Percentiles rank a stretch among this genome's conserved stretches.
Conservation (phyloP, 2,888 invertebrate genomes). For the Callosobruchus maculatus region DNA sequence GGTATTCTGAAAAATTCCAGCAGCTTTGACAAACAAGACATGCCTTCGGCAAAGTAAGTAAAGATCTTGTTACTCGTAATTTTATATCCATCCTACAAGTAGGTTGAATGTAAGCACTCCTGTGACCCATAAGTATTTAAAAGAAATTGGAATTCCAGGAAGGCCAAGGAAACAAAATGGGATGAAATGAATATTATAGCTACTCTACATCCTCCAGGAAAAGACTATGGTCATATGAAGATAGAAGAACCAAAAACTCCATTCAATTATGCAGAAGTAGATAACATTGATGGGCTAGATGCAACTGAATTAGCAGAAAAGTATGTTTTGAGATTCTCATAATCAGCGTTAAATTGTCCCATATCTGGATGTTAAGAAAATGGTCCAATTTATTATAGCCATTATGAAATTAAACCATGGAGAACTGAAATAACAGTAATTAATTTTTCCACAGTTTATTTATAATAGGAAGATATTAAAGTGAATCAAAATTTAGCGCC, state of each 20-base stretch:
- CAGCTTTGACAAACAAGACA: slow-evolving; percentile 73
- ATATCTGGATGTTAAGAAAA: neutral
- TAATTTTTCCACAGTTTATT: too few species aligned
- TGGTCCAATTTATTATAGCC: neutral
- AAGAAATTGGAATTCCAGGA: slow-evolving; percentile 27
- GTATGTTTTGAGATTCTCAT: slow-evolving; percentile 43
- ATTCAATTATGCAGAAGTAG: slow-evolving; percentile 59
- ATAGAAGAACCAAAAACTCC: slow-evolving; percentile 98
- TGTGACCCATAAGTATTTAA: neutral
- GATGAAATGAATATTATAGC: slow-evolving; percentile 99
- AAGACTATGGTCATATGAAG: slow-evolving; percentile 99
- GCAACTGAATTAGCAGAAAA: slow-evolving; percentile 76
- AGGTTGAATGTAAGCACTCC: neutral
- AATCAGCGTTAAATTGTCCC: neutral
- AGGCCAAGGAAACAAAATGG: slow-evolving; percentile 71
- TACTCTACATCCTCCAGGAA: slow-evolving; percentile 95
- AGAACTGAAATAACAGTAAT: too few species aligned
- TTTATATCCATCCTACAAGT: slow-evolving; percentile 1
- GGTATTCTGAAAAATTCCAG: slow-evolving; percentile 90
- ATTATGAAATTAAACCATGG: too few species aligned
- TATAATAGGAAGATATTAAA: too few species aligned
- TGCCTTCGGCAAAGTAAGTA: slow-evolving; percentile 26
- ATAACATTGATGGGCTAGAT: slow-evolving; percentile 61
- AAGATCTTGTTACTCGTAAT: neutral
- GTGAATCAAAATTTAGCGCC: neutral